Evolutionary conservation across 2,888 invertebrate genomes (phyloP), one percentile per base, ranked within the genome.

Genomic region (Cephus rjabovi): DNA sequence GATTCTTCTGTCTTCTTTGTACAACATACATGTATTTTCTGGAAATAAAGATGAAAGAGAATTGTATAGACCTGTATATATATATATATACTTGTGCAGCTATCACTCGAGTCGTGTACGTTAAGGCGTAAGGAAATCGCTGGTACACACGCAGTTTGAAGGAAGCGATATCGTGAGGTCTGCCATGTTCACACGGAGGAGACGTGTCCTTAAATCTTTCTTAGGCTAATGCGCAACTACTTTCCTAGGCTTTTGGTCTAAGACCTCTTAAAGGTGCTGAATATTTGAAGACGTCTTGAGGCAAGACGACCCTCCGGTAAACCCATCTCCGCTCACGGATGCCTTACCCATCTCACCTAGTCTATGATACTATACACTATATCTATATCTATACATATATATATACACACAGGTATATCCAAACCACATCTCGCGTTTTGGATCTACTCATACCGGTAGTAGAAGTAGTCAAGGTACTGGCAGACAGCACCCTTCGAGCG

Each of bases 211-310:
- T 35, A 35, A 74, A 74, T 74, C 74, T 74, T 35, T 74, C 74
- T 35, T 35, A 35, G 23, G 74, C 74, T 74, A 34, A 35, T 35
- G 74, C 74, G 34, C 74, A 69, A 76, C 76, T 76, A 56, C 79
- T 82, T 76, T 80, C 34, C 37, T 71, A 71, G 69, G 76, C 73
- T 76, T 75, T 73, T 73, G 76, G 80, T 74, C 76, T 70, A 73
- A 79, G 73, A 73, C 77, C 79, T 80, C 80, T 77, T 79, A 79
- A 75, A 77, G 77, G 79, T 76, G 76, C 71, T 80, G 80, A 80
- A 80, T 79, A 80, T 80, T 80, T 80, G 80, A 80, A 80, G 80
- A 69, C 79, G 79, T 80, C 78, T 80, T 69, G 80, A 76, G 76
- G 77, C 80, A 70, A 73, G 68, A 56, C 80, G 34, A 79, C 75